These are phyloP conservation scores for Neoscelio sp. DNA, from an alignment of 2,888 invertebrate genomes.

Conservation along the genomic window DNA sequence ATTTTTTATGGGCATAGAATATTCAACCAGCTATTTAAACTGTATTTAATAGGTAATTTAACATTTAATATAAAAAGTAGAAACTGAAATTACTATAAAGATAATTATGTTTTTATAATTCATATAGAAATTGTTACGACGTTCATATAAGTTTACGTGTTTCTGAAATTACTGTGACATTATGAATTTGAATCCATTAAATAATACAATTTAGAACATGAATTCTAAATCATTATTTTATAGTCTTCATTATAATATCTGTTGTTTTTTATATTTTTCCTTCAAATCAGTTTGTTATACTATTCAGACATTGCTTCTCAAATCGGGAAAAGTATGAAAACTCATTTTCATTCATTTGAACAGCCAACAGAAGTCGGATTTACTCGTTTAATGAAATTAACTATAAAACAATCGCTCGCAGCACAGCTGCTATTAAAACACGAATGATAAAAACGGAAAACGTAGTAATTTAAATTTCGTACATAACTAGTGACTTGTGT, in stretches of 20 bases:
- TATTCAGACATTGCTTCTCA: neutral
- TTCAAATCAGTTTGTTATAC: neutral
- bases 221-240: neutral
- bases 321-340: constrained; percentile 2
- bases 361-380: constrained; percentile 13
- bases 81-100: no score
- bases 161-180: no score
- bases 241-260: no score
- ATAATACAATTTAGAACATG: no score
- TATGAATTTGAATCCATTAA: no score
- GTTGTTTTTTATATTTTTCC: neutral
- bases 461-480: constrained; percentile 42
- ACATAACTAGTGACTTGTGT: constrained; percentile 45
- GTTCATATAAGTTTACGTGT: no score
- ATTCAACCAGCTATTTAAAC: no score
- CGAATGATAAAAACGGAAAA: constrained; percentile 38
- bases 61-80: no score
- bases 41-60: no score
- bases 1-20: no score
- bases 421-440: constrained; percentile 12
- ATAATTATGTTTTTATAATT: no score
- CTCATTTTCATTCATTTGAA: constrained; percentile 7
- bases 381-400: constrained; percentile 37
- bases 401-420: constrained; percentile 36
- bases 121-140: no score